A percentile compares a stretch with the other conserved stretches of the same genome.
phyloP scores from a whole-genome alignment of 2,888 invertebrate genomes.

The Trachelus iudaicus region DNA sequence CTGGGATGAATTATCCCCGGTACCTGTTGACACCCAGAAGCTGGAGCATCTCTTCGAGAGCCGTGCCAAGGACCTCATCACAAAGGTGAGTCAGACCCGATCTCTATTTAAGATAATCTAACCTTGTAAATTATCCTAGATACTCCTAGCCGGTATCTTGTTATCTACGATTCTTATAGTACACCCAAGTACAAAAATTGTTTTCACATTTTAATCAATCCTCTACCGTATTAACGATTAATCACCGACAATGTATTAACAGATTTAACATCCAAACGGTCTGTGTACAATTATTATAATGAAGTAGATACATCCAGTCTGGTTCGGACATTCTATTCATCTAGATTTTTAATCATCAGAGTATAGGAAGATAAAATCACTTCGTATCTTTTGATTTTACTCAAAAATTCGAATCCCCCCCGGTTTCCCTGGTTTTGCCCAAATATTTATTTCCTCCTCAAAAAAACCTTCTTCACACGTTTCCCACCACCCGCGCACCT shows the following conservation, averaged over 20 bases:
- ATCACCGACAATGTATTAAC: background rate
- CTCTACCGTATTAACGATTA: background rate
- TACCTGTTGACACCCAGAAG: slow-evolving; percentile 90
- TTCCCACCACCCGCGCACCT: slow-evolving; percentile 13
- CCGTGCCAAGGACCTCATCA: slow-evolving; percentile 92
- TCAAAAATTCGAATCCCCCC: background rate
- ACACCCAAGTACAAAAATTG: background rate
- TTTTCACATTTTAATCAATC: background rate
- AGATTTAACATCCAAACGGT: background rate
- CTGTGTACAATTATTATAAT: background rate
- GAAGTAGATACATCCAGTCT: background rate
- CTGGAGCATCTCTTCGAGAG: slow-evolving; percentile 97
- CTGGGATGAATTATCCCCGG: slow-evolving; percentile 90
- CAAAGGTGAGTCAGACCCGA: slow-evolving; percentile 77
- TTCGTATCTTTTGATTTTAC: background rate
- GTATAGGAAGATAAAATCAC: background rate
- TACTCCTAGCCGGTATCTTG: slow-evolving; percentile 5
- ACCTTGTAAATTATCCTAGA: slow-evolving; percentile 20
- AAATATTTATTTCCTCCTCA: background rate
- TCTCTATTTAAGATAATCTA: slow-evolving; percentile 6
- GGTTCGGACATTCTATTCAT: background rate
- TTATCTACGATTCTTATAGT: background rate
- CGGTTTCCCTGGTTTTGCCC: background rate
- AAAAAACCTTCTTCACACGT: slow-evolving; percentile 5
- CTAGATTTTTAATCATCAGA: background rate